Evolutionary conservation across 2,888 invertebrate species (phyloP), one percentile per base, ranked within the genome.

Genomic region (Geophilus truncorum): DNA sequence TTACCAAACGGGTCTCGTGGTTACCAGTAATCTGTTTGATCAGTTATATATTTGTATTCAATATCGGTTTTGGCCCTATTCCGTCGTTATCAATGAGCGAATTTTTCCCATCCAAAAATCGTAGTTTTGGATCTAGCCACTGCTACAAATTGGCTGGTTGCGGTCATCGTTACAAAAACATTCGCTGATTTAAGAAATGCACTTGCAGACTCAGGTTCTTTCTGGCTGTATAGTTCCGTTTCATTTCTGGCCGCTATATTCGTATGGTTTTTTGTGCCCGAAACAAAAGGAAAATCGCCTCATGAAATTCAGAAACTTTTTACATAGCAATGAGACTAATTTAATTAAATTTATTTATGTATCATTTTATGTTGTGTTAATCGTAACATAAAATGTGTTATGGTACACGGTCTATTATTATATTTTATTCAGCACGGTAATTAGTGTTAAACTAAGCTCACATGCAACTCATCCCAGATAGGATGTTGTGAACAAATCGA

Each of bases 231-330:
- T 86, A 91, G 91, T 1, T 88, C 86, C 0, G 90, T 92, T 82
- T 93, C 93, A 90, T 85, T 90, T 0, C 9, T 89, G 0, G 92
- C 92, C 23, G 89, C 92, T 0, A 88, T 93, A 85, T 96, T 95
- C 87, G 91, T 92, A 0, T 86, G 92, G 79, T 90, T 92, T 83
- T 86, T 92, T 80, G 93, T 96, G 9, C 96, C 96, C 0, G 96
- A 96, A 88, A 96, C 96, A 4, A 95, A 94, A 87, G 96, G 96
- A 0, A 92, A 92, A 84, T 94, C 95, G 86, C 89, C 96, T 84
- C 94, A 94, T 86, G 95, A 96, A 87, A 95, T 96, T 83, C 83
- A 84, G 15, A 1, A 25, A 25, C 5, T 10, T 25, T 70, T 70
- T 28, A 70, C 25, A 25, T 70, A 28, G n/a, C 10, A n/a, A n/a